Conservation (phyloP, 2,113 vertebrate species). For the Sinocyclocheilus grahami region DNA sequence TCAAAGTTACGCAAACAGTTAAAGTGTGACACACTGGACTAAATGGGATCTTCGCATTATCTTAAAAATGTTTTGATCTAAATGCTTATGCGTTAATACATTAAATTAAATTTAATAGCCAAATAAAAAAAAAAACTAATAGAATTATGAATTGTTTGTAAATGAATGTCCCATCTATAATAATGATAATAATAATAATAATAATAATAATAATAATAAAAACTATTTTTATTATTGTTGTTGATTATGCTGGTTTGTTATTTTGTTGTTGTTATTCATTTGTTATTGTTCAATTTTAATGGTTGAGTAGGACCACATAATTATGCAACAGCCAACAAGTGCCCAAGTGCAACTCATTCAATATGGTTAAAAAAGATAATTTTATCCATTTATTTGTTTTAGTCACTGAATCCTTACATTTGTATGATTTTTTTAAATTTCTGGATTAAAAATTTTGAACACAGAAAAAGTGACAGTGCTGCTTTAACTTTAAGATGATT, state of each 20-base stretch:
- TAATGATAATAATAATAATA: neutral
- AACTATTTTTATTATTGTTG: neutral
- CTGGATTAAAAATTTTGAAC: too few species aligned
- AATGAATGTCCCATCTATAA: neutral
- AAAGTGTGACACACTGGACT: neutral
- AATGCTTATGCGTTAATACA: neutral
- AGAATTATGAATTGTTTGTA: too few species aligned
- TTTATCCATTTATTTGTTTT: neutral
- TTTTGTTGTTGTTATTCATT: neutral
- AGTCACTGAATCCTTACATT: neutral
- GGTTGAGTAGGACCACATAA: neutral
- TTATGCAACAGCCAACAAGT: neutral
- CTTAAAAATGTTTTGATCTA: neutral
- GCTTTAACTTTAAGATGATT: too few species aligned
- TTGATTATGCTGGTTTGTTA: too few species aligned
- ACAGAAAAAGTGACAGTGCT: too few species aligned
- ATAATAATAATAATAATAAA: too few species aligned
- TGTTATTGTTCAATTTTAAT: neutral
- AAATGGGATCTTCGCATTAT: neutral
- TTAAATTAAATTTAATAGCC: neutral
- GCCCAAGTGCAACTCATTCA: neutral
- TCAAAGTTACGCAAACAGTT: neutral
- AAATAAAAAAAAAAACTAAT: too few species aligned
- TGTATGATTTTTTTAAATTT: neutral
- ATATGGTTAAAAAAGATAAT: neutral